A percentile compares a stretch with the other conserved stretches of the same genome.
These are phyloP conservation scores for Gopherus flavomarginatus DNA, from an alignment of 2,113 vertebrate genomes.

Conservation along the genomic window DNA sequence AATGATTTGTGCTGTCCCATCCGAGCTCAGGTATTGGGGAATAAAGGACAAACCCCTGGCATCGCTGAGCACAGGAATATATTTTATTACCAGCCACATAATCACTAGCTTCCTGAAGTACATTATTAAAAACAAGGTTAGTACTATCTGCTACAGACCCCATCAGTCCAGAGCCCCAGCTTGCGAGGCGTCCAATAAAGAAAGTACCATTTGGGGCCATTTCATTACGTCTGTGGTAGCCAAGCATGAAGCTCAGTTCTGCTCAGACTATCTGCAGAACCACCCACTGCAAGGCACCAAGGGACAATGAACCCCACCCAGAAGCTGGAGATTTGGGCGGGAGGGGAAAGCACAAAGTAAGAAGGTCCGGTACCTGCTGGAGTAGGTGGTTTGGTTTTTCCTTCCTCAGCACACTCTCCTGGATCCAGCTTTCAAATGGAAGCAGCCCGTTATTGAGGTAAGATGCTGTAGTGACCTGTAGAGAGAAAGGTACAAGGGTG, in stretches of 20 bases:
- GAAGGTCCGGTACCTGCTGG: not conserved
- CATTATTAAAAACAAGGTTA: conserved; percentile 46
- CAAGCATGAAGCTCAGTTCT: not conserved
- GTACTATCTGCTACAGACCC: not conserved
- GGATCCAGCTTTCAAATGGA: not conserved
- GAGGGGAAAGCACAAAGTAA: not conserved
- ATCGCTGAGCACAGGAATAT: not conserved
- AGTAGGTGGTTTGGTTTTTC: not conserved
- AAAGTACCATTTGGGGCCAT: not conserved
- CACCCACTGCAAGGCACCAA: not conserved
- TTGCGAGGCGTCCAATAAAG: not conserved
- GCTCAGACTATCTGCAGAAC: not conserved
- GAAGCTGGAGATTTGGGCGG: not conserved
- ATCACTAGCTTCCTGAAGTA: conserved; percentile 37
- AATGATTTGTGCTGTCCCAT: conserved; percentile 35
- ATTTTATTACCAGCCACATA: conserved; percentile 43
- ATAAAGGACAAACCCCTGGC: not conserved
- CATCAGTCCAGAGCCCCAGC: not conserved
- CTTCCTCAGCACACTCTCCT: not conserved
- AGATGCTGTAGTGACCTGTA: not conserved
- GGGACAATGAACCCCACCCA: not conserved
- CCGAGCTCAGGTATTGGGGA: not conserved
- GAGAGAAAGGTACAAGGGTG: not conserved
- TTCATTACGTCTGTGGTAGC: not conserved
- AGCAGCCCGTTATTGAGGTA: not conserved